phyloP scores from a whole-genome alignment of 2,888 invertebrate species.

The Morpho achilles region DNA sequence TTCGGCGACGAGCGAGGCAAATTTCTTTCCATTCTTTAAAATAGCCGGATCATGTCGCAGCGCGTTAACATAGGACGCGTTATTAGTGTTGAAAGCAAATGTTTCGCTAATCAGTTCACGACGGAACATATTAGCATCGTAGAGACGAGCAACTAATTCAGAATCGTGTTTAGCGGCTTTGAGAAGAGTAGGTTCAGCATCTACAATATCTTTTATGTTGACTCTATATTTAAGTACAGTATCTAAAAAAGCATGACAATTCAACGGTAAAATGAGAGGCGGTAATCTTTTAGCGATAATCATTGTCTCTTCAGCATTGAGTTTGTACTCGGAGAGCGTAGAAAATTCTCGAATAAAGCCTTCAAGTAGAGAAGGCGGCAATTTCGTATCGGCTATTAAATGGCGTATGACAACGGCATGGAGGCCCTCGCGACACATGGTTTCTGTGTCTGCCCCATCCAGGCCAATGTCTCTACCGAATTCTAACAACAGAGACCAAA shows the following conservation, averaged over 20 bases:
- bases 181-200: constrained; percentile 33
- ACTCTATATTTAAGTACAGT: constrained; percentile 39
- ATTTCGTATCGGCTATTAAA: constrained; percentile 34
- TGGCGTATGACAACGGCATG: constrained; percentile 51
- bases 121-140: constrained; percentile 40
- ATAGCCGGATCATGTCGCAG: constrained; percentile 44
- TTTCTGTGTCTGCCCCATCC: constrained; percentile 42
- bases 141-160: constrained; percentile 38
- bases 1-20: constrained; percentile 28
- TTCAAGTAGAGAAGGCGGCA: constrained; percentile 30
- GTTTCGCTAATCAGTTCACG: constrained; percentile 41
- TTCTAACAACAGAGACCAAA: constrained; percentile 45
- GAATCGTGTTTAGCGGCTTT: constrained; percentile 33
- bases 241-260: constrained; percentile 36
- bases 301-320: constrained; percentile 38
- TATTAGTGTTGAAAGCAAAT: constrained; percentile 39
- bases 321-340: constrained; percentile 41
- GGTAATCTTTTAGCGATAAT: constrained; percentile 33
- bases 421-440: constrained; percentile 48
- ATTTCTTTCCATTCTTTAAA: constrained; percentile 33
- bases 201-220: constrained; percentile 31
- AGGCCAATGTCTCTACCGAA: constrained; percentile 51
- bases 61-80: constrained; percentile 49
- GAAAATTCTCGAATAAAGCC: constrained; percentile 44
- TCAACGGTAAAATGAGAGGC: constrained; percentile 32